Evolutionary conservation across 2,888 invertebrate genomes (phyloP), one percentile per base, ranked within the genome.

Genomic region (Limulus polyphemus): DNA sequence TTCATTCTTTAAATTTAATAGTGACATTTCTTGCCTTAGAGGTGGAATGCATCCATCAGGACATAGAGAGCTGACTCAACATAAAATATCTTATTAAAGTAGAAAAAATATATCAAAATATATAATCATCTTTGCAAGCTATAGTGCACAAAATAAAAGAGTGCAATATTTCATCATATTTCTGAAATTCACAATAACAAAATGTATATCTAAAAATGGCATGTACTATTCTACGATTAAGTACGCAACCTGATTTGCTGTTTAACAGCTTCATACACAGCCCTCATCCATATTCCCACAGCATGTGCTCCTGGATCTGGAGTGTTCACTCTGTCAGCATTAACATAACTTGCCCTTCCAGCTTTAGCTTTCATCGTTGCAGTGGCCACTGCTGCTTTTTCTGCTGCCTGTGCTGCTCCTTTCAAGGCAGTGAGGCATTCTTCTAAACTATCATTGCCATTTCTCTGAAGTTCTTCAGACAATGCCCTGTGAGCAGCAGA

Each of bases 301-400:
- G 81, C 86, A 67, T 81, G 80, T 1, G 87, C 86, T 67, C 87
- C 87, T 1, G 87, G 85, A 75, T 87, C 87, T 12, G 84, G 82
- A 63, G 79, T 79, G 47, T 46, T 58, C 32, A 61, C 52, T n/a
- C 72, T 72, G 10, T 70, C 70, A 4, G 55, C 32, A 61, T 72
- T 80, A 2, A 87, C 86, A 73, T 87, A 88, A 69, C 86, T 83
- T 0, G 88, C 87, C 54, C 87, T 77, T 0, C 88, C 88, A 50
- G 84, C 85, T 68, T 83, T 83, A 68, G 79, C 78, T 62, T 70
- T 71, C 78, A 80, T 78, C 12, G 58, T 58, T 10, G 72, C 71
- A 4, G 79, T 80, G 4, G 66, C 65, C 61, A 73, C 69, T n/a
- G 77, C 76, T 11, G 72, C 75, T 32, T 65, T 62, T 60, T 76